Base-by-base conservation (phyloP, 2,797 vertebrate genomes). In the Eulemur mongoz region DNA sequence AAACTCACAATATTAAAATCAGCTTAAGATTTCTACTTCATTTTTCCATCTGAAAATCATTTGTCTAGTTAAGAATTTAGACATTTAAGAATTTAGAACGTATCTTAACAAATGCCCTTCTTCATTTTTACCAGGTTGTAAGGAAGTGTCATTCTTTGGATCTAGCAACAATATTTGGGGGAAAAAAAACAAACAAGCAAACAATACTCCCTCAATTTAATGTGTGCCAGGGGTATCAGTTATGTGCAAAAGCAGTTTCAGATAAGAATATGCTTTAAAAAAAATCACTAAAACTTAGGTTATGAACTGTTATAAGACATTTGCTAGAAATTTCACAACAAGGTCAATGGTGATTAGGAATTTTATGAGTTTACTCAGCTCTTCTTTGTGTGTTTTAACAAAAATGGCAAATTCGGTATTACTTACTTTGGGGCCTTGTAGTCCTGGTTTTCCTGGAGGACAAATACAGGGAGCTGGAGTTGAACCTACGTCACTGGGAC, bases 401-500 rank as follows among this genome's bases (percentile, higher is more conserved):
- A 96, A 81, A 65, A 11, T 3, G n/a, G 43, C 5, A 67, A 15
- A 8, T n/a, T 52, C 7, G 9, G 10, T 23, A 15, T 79, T 48
- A 98, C 99, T 99, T 95, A 99, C 99, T 99, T 99, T 99, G 89
- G 98, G 98, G 93, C 99, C 99, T 96, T 98, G 98, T 91, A 97
- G 97, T 98, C 99, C 99, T 95, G 99, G 99, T 76, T 99, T 98
- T 97, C 99, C 99, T 13, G 99, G 99, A 6, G 99, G 99, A 97
- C 99, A 99, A 91, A 98, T 61, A 97, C 99, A 99, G 10, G 99
- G 99, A 93, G 99, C 98, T 82, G 98, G 98, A 9, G 99, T 99
- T 43, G 99, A 99, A 93, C 99, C 99, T 78, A 99, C 96, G 59
- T 99, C 99, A 97, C 99, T 99, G 93, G 99, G 98, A 95, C 99